Percentiles rank a stretch among this genome's conserved stretches.
Evolutionary conservation across 2,888 invertebrate genomes (phyloP).

Genomic region (Protophormia terraenovae): DNA sequence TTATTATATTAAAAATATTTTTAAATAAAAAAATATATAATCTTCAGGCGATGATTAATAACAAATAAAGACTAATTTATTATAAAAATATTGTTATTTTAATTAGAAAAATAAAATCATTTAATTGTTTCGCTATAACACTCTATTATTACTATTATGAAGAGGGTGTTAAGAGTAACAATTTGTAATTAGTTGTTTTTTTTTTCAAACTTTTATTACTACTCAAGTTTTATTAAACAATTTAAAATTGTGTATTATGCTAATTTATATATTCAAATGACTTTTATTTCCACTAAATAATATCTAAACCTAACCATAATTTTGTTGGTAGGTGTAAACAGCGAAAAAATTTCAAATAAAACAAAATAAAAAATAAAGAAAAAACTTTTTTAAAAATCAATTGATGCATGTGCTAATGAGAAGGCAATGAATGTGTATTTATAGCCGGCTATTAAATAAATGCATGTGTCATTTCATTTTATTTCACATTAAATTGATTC

Average conservation of each 20-base stretch:
- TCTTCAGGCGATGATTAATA: constrained; percentile 3
- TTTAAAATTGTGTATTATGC: neutral
- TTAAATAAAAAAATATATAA: neutral
- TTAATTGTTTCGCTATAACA: neutral
- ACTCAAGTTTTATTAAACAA: neutral
- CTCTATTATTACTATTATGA: too few relatives aligned
- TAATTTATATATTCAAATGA: neutral
- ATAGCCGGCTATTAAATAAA: neutral
- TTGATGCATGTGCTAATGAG: constrained; percentile 9
- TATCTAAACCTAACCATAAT: neutral
- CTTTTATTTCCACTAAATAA: neutral
- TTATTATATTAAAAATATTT: neutral
- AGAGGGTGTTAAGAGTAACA: neutral
- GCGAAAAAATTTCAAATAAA: neutral
- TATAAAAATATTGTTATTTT: neutral
- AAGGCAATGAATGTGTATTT: neutral
- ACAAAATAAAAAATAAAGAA: neutral
- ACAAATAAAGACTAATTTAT: neutral
- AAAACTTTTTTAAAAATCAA: neutral
- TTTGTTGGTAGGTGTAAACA: constrained; percentile 20
- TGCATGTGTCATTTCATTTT: constrained; percentile 11
- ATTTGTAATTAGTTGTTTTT: neutral
- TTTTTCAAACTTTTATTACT: neutral
- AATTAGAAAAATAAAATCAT: neutral
- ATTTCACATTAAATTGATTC: constrained; percentile 6